phyloP scores from a whole-genome alignment of 1,140 invertebrate species.

The Heterodera schachtii region DNA sequence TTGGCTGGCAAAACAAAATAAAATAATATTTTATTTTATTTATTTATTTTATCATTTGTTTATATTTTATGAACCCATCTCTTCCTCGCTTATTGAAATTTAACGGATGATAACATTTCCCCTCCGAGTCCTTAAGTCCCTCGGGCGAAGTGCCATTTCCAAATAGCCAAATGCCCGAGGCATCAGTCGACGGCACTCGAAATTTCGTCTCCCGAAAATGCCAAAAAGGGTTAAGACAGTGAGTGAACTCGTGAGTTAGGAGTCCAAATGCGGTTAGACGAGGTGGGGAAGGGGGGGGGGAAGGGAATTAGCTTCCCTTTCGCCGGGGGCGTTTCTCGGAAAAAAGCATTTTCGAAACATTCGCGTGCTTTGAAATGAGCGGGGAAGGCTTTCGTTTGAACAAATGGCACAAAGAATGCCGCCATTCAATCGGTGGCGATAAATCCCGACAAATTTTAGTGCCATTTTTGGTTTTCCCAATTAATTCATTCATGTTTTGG shows the following conservation, averaged over 20 bases:
- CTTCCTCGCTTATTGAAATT: neutral
- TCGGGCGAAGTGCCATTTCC: neutral
- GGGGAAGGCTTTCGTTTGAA: neutral
- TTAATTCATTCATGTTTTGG: too few species aligned
- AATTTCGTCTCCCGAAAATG: neutral
- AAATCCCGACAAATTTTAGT: too few species aligned
- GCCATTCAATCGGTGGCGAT: too few species aligned
- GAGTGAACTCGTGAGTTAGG: neutral
- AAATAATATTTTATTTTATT: too few species aligned
- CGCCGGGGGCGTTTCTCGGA: neutral
- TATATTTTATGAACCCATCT: neutral
- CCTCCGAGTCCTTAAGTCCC: neutral
- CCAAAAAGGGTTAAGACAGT: slow-evolving; percentile 3
- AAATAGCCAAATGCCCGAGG: neutral
- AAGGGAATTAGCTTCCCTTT: neutral
- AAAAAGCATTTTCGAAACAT: neutral
- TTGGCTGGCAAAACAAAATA: neutral
- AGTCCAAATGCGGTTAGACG: neutral
- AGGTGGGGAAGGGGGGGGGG: too few species aligned
- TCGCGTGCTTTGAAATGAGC: neutral
- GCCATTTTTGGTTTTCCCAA: too few species aligned
- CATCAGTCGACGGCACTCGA: neutral
- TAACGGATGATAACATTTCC: too few species aligned
- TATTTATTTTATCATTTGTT: neutral
- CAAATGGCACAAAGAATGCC: neutral